Evolutionary conservation across 2,797 vertebrate species (phyloP).

Genomic region (Esox masquinongy): DNA sequence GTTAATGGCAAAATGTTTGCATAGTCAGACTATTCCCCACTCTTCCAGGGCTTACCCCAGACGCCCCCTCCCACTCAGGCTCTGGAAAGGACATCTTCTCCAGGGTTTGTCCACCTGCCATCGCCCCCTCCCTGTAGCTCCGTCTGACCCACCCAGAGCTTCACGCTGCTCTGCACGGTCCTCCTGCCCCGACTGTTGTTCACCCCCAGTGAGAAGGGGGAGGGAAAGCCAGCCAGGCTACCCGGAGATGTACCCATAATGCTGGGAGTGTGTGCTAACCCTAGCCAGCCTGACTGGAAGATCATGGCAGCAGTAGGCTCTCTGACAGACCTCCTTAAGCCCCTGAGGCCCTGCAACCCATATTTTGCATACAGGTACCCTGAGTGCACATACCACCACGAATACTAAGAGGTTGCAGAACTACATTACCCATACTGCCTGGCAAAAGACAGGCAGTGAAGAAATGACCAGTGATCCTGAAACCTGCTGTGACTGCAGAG

Average conservation of each 20-base stretch:
- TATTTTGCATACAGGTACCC: constrained; percentile 82
- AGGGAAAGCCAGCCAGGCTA: neutral
- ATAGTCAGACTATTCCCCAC: neutral
- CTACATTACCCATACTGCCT: neutral
- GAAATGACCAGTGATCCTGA: neutral
- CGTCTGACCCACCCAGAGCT: constrained; percentile 71
- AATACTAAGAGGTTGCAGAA: neutral
- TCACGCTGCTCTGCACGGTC: constrained; percentile 72
- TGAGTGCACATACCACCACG: constrained; percentile 79
- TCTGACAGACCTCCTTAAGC: constrained; percentile 69
- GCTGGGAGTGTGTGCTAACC: constrained; percentile 62
- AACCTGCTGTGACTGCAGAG: neutral
- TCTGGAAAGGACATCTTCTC: constrained; percentile 73
- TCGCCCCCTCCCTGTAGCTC: constrained; percentile 65
- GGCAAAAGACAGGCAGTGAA: neutral
- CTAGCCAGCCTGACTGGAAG: constrained; percentile 27
- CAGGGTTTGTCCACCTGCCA: constrained; percentile 55
- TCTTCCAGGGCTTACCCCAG: constrained; percentile 29
- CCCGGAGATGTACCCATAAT: constrained; percentile 52
- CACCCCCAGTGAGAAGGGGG: constrained; percentile 11
- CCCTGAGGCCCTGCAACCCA: constrained; percentile 70
- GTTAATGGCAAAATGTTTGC: neutral
- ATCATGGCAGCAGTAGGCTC: constrained; percentile 38
- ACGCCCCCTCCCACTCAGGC: constrained; percentile 4
- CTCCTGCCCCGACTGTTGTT: constrained; percentile 70